Evolutionary conservation across 2,113 vertebrate species (phyloP).

Genomic region (Catharus fuscescens): DNA sequence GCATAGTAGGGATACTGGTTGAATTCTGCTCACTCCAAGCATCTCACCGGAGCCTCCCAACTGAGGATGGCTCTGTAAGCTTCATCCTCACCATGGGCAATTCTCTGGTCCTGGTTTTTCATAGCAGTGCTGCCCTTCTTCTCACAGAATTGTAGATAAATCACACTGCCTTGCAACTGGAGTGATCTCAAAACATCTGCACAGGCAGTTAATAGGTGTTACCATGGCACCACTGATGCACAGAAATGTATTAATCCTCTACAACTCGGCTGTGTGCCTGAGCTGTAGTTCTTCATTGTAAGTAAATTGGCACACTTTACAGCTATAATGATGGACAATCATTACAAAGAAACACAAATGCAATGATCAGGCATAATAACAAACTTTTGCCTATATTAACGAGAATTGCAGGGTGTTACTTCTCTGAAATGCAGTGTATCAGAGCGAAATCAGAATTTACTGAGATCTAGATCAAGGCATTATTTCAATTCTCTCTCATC

Average conservation of each 20-base stretch:
- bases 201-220: conserved; percentile 20
- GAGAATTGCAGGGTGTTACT: background rate
- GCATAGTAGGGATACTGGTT: background rate
- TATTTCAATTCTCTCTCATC: background rate
- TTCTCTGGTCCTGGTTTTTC: background rate
- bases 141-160: background rate
- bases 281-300: background rate
- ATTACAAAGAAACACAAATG: conserved; percentile 18
- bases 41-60: accelerated
- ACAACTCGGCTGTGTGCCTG: background rate
- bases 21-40: accelerated
- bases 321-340: background rate
- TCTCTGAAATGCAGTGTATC: background rate
- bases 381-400: conserved; percentile 12
- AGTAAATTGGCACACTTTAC: conserved; percentile 34
- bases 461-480: background rate
- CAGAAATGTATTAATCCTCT: background rate
- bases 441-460: conserved; percentile 4
- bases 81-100: background rate
- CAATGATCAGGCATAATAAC: background rate
- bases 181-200: background rate
- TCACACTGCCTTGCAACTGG: background rate
- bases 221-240: background rate
- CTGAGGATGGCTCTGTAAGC: accelerated
- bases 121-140: accelerated